Conservation (phyloP, 2,113 vertebrate species). For the Ceyx margarethae region DNA sequence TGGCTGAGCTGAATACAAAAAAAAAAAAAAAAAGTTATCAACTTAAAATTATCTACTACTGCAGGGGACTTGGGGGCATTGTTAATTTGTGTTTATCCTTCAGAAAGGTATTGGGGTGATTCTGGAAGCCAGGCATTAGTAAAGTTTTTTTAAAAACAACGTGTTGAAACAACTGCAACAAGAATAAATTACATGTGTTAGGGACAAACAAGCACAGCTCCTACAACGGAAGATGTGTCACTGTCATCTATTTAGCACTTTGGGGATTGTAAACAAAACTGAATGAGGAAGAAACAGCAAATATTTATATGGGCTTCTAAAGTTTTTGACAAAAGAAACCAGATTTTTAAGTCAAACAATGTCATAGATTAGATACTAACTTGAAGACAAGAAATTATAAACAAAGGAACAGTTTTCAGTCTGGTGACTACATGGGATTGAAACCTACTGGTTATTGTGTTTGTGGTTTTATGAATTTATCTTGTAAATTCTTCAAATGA, state of each 20-base stretch:
- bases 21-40: background rate
- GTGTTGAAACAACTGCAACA: background rate
- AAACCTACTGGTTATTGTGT: background rate
- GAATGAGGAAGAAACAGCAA: slow-evolving; percentile 26
- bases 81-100: background rate
- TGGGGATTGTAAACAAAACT: slow-evolving; percentile 44
- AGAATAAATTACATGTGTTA: slow-evolving; percentile 42
- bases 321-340: slow-evolving; percentile 37
- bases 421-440: background rate
- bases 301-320: slow-evolving; percentile 47
- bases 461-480: background rate
- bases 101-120: background rate
- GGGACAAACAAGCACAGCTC: slow-evolving; percentile 9
- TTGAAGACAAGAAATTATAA: background rate
- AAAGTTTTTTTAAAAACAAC: background rate
- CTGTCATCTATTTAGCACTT: slow-evolving; percentile 38
- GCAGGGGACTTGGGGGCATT: background rate
- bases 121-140: background rate
- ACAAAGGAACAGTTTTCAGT: background rate
- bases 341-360: slow-evolving; percentile 25
- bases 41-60: background rate
- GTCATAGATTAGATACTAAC: background rate
- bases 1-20: background rate
- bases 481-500: background rate
- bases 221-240: slow-evolving; percentile 23